Conservation (phyloP, 1,140 invertebrate genomes). For the Bilobella aurantiaca region DNA sequence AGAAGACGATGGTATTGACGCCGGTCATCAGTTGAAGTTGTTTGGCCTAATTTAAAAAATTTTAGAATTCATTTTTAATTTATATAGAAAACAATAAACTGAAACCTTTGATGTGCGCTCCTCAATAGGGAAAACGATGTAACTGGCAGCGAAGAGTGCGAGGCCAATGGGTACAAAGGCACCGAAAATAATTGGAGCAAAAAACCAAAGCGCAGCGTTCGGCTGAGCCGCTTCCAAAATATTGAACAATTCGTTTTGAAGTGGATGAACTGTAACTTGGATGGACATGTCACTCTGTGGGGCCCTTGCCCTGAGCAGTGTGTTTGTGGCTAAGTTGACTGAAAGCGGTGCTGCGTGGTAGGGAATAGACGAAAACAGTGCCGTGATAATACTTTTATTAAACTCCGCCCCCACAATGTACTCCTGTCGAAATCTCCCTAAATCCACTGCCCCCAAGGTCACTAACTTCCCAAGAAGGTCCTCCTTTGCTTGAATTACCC, state of each 20-base stretch:
- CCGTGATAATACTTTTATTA: not conserved
- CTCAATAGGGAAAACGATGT: slow-evolving; percentile 57
- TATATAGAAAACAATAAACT: not conserved
- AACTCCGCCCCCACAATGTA: slow-evolving; percentile 30
- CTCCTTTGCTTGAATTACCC: not conserved
- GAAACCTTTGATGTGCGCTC: slow-evolving; percentile 43
- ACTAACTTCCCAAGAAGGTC: not conserved
- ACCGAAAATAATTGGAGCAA: slow-evolving; percentile 26
- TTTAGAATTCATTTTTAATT: not conserved
- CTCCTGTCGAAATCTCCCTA: slow-evolving; percentile 16
- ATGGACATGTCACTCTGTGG: slow-evolving; percentile 45
- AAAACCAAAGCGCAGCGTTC: slow-evolving; percentile 2
- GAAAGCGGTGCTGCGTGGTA: slow-evolving; percentile 57
- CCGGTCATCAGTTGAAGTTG: slow-evolving; percentile 67
- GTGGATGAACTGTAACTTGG: slow-evolving; percentile 51
- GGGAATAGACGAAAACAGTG: slow-evolving; percentile 46
- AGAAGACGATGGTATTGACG: slow-evolving; percentile 56
- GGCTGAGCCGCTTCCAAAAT: slow-evolving; percentile 25
- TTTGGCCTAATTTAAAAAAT: slow-evolving; percentile 43
- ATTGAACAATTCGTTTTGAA: slow-evolving; percentile 41
- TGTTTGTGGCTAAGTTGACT: slow-evolving; percentile 48
- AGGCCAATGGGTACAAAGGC: slow-evolving; percentile 37
- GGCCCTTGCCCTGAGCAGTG: slow-evolving; percentile 40
- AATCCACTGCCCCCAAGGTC: not conserved
- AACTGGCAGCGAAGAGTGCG: slow-evolving; percentile 59